phyloP scores from a whole-genome alignment of 2,113 vertebrate genomes.

The Rostratula benghalensis region DNA sequence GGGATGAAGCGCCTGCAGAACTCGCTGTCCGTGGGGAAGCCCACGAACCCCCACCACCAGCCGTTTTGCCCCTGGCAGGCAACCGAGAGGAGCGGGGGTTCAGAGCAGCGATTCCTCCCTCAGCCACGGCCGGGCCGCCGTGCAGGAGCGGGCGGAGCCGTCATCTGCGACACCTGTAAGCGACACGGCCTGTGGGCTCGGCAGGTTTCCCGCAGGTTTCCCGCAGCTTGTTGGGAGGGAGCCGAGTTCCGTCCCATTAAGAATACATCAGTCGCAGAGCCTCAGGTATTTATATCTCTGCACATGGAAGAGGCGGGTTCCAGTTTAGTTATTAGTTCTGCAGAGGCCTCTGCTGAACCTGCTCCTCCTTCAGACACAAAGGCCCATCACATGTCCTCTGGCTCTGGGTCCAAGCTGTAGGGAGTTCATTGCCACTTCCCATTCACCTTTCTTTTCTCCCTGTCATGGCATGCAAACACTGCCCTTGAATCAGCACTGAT shows the following conservation, averaged over 20 bases:
- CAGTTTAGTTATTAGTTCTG: not conserved
- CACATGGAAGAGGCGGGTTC: not conserved
- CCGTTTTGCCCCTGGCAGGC: rapidly evolving
- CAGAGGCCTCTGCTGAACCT: no score
- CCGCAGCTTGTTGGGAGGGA: rapidly evolving
- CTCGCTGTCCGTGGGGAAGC: rapidly evolving
- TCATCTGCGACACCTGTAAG: rapidly evolving
- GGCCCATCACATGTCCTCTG: rapidly evolving
- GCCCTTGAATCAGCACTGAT: rapidly evolving
- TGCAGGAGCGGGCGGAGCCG: not conserved
- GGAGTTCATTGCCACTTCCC: no score
- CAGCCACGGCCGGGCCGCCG: not conserved
- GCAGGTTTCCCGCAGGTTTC: rapidly evolving
- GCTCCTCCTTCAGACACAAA: not conserved
- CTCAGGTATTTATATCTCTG: not conserved
- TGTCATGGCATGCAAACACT: rapidly evolving
- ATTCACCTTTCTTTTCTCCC: not conserved
- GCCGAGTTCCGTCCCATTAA: no score
- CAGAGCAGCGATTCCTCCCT: no score
- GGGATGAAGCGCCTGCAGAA: no score
- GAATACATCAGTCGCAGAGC: rapidly evolving
- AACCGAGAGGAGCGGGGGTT: rapidly evolving
- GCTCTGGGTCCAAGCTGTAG: rapidly evolving
- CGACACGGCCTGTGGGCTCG: rapidly evolving
- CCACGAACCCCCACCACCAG: rapidly evolving